These are phyloP conservation scores for Sciurus niger DNA, from an alignment of 2,113 vertebrate species.

Conservation along the genomic window DNA sequence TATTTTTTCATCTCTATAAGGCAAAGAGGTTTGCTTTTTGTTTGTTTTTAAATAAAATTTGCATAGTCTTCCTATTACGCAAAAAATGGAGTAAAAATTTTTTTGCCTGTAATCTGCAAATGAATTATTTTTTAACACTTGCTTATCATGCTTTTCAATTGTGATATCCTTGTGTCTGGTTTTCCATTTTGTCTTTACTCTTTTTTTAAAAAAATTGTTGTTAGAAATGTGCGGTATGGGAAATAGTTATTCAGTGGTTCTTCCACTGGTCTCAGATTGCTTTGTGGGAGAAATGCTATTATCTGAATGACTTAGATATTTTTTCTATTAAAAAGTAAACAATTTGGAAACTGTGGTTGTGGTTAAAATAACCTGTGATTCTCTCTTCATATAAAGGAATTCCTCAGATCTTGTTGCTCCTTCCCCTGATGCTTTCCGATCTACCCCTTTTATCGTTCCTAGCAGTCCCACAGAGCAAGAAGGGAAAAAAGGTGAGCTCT, in stretches of 20 bases:
- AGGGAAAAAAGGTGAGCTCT: constrained; percentile 87
- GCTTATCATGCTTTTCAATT: constrained; percentile 54
- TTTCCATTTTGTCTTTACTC: not conserved
- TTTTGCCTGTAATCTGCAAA: constrained; percentile 29
- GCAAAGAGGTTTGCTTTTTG: constrained; percentile 46
- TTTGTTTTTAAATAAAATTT: constrained; percentile 20
- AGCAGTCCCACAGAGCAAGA: constrained; percentile 94
- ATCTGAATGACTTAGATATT: constrained; percentile 51
- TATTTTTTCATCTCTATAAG: constrained; percentile 43
- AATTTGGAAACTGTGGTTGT: constrained; percentile 41
- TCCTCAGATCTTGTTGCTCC: constrained; percentile 91
- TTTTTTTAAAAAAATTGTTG: constrained; percentile 17
- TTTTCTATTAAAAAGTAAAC: constrained; percentile 62
- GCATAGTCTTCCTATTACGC: not conserved
- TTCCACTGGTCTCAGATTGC: constrained; percentile 6
- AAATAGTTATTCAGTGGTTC: constrained; percentile 48
- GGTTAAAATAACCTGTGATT: constrained; percentile 72
- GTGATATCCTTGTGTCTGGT: constrained; percentile 45
- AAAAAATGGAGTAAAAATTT: constrained; percentile 38
- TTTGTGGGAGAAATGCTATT: constrained; percentile 60
- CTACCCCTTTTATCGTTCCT: constrained; percentile 92
- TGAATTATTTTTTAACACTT: constrained; percentile 56
- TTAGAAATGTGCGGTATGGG: constrained; percentile 27
- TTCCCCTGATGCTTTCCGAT: constrained; percentile 89
- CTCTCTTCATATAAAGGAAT: constrained; percentile 87